Conservation (phyloP, 2,888 invertebrate species). For the Merodon equestris region DNA sequence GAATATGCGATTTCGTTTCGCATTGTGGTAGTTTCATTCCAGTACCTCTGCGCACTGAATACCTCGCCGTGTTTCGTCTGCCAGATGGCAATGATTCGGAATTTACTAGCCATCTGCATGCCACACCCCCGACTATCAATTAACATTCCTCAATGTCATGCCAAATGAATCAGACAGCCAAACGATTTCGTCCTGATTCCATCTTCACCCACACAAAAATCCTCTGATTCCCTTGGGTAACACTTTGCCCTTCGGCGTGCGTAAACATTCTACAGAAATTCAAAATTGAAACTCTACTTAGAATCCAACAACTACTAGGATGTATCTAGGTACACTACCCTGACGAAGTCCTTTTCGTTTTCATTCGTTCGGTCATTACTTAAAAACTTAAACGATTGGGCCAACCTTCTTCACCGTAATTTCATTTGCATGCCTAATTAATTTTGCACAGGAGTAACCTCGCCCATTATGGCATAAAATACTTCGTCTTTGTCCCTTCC, state of each 20-base stretch:
- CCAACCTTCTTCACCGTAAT: conserved; percentile 58
- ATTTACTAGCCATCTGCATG: too few relatives aligned
- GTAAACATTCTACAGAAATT: conserved; percentile 23
- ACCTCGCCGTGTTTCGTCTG: too few relatives aligned
- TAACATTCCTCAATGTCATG: conserved; percentile 52
- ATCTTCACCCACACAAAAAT: background rate
- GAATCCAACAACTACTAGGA: background rate
- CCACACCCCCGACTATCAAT: conserved; percentile 12
- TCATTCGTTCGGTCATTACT: background rate
- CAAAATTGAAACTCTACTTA: conserved; percentile 38
- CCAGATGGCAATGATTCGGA: too few relatives aligned
- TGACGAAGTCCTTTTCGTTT: background rate
- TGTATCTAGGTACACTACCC: background rate
- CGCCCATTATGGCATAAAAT: conserved; percentile 27
- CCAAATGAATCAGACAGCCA: conserved; percentile 53
- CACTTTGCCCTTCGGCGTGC: background rate
- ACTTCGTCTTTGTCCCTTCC: conserved; percentile 21
- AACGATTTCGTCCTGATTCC: conserved; percentile 28
- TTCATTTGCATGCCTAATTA: conserved; percentile 68
- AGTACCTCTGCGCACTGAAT: too few relatives aligned
- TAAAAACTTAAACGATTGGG: conserved; percentile 59
- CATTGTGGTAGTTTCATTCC: too few relatives aligned
- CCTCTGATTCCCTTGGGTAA: background rate
- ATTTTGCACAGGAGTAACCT: conserved; percentile 57
- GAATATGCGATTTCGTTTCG: too few relatives aligned